phyloP scores from a whole-genome alignment of 2,888 invertebrate genomes.

The Pandemis cinnamomeana region DNA sequence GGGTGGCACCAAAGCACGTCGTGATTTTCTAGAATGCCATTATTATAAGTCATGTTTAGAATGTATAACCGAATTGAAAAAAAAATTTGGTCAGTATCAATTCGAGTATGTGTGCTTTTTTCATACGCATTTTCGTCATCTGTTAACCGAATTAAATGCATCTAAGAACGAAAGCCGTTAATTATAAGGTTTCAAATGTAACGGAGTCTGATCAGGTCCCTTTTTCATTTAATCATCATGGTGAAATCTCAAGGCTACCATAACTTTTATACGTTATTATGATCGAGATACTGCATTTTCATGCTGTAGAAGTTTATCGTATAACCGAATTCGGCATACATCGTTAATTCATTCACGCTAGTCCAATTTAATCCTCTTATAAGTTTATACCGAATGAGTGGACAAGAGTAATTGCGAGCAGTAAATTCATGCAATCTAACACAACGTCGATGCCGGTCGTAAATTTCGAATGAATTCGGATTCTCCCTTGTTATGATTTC shows the following conservation, averaged over 20 bases:
- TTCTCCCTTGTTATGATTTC: slow-evolving; percentile 21
- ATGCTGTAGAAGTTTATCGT: slow-evolving; percentile 16
- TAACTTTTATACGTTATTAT: neutral
- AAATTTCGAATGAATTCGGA: slow-evolving; percentile 21
- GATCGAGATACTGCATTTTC: neutral
- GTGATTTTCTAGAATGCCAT: slow-evolving; percentile 43
- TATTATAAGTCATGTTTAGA: neutral
- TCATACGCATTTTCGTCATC: too few relatives aligned
- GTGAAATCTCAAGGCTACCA: too few relatives aligned
- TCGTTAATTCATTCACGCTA: slow-evolving; percentile 14
- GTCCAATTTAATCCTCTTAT: slow-evolving; percentile 35
- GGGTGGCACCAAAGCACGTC: slow-evolving; percentile 51
- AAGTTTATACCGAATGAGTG: slow-evolving; percentile 38
- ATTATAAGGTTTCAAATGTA: too few relatives aligned
- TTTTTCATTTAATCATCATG: too few relatives aligned
- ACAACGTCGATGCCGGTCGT: slow-evolving; percentile 26
- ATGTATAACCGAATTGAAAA: neutral
- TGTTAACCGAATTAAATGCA: too few relatives aligned
- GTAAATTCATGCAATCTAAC: slow-evolving; percentile 34
- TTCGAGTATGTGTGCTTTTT: too few relatives aligned
- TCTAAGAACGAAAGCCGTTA: too few relatives aligned
- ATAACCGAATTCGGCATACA: slow-evolving; percentile 12
- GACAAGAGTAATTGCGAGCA: slow-evolving; percentile 33
- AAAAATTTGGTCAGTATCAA: too few relatives aligned
- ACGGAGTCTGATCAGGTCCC: too few relatives aligned